phyloP scores from a whole-genome alignment of 2,113 vertebrate genomes.

The Anthoscopus minutus region DNA sequence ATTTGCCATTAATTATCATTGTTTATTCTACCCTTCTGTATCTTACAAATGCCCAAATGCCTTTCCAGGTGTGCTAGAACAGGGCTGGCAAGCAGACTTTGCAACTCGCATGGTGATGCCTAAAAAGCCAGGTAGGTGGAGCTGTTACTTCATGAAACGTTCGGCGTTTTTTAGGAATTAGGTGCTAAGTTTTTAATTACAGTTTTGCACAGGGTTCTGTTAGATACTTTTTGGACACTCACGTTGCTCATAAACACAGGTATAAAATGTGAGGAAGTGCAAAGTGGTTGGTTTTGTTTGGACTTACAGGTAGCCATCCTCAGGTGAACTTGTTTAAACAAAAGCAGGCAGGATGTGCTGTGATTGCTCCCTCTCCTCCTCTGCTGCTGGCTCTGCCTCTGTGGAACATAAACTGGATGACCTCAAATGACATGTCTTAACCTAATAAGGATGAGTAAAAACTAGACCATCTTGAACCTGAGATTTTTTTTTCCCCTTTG shows the following conservation, averaged over 20 bases:
- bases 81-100: slow-evolving; percentile 95
- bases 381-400: neutral
- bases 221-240: neutral
- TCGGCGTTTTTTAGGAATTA: neutral
- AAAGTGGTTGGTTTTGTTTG: neutral
- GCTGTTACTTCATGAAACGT: slow-evolving; percentile 17
- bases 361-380: neutral
- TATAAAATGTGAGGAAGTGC: neutral
- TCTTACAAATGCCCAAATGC: neutral
- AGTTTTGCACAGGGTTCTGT: neutral
- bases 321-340: neutral
- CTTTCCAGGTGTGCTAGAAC: slow-evolving; percentile 83
- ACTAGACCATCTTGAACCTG: neutral
- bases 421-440: neutral
- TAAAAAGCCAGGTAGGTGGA: slow-evolving; percentile 92
- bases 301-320: neutral
- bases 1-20: neutral
- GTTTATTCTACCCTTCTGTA: neutral
- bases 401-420: neutral
- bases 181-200: neutral
- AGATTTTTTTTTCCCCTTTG: neutral
- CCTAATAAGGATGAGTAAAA: neutral
- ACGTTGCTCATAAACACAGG: neutral
- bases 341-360: neutral
- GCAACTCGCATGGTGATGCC: slow-evolving; percentile 94